phyloP scores from a whole-genome alignment of 2,888 invertebrate species.

The Volucella zonaria region DNA sequence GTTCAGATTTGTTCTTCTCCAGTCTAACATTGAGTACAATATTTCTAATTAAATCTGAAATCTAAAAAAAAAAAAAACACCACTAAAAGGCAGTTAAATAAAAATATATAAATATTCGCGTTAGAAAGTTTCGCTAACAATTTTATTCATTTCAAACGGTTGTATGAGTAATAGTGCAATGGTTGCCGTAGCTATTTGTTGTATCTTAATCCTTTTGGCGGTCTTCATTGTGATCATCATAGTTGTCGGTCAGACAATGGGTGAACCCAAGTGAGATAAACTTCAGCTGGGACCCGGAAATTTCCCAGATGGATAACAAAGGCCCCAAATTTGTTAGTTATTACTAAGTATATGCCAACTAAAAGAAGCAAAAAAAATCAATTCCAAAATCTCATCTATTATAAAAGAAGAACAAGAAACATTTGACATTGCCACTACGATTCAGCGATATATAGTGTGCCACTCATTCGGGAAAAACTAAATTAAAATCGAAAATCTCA shows the following conservation, averaged over 20 bases:
- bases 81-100: not conserved
- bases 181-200: constrained; percentile 93
- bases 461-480: constrained; percentile 2
- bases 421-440: constrained; percentile 30
- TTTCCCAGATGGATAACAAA: constrained; percentile 83
- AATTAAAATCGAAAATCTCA: constrained; percentile 22
- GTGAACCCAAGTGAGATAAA: constrained; percentile 85
- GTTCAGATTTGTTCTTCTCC: constrained; percentile 4
- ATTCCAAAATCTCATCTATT: constrained; percentile 17
- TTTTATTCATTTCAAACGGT: constrained; percentile 67
- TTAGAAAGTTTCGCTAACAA: constrained; percentile 58
- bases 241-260: constrained; percentile 90
- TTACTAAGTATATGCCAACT: constrained; percentile 33
- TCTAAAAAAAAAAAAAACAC: not conserved
- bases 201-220: constrained; percentile 90
- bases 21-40: not conserved
- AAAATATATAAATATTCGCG: constrained; percentile 1
- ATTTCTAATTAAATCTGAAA: not conserved
- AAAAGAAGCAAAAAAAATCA: not conserved
- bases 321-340: constrained; percentile 81
- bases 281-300: constrained; percentile 83
- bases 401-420: constrained; percentile 11
- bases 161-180: constrained; percentile 84
- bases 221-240: constrained; percentile 93
- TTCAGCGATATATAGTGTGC: not conserved